These are phyloP conservation scores for Jacana jacana DNA, from an alignment of 2,113 vertebrate genomes.

Conservation along the genomic window DNA sequence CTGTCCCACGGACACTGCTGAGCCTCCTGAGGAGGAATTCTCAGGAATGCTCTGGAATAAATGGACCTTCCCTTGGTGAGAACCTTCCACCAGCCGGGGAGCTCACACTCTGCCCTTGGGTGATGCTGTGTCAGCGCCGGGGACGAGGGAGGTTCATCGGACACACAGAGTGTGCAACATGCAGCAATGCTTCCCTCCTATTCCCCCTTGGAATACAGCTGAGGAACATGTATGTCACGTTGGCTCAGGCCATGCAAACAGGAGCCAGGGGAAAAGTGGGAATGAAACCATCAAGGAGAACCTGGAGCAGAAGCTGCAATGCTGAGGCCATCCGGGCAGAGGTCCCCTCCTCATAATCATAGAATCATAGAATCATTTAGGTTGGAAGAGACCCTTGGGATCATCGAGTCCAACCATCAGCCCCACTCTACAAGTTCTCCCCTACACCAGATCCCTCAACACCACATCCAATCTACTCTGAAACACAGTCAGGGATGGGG, in stretches of 20 bases:
- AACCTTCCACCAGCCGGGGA: not conserved
- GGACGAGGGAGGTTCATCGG: too few relatives aligned
- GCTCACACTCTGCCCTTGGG: not conserved
- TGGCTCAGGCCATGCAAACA: not conserved
- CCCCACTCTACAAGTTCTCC: too few relatives aligned
- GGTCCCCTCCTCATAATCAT: not conserved
- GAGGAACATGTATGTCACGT: not conserved
- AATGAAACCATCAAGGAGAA: not conserved
- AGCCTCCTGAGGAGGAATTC: not conserved
- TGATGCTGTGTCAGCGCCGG: not conserved
- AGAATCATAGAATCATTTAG: too few relatives aligned
- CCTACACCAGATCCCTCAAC: too few relatives aligned
- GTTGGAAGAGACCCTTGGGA: too few relatives aligned
- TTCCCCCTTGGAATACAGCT: not conserved
- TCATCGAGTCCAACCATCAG: too few relatives aligned
- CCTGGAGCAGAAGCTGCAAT: not conserved
- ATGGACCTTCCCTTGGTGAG: not conserved
- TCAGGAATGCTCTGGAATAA: not conserved
- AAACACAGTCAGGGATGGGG: too few relatives aligned
- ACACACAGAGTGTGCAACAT: too few relatives aligned
- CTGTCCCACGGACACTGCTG: not conserved
- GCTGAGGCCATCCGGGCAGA: not conserved
- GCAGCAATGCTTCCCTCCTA: not conserved
- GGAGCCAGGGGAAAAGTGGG: not conserved
- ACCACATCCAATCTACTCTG: too few relatives aligned